Evolutionary conservation across 2,888 invertebrate species (phyloP).

Genomic region (Chalcosyrphus nemorum): DNA sequence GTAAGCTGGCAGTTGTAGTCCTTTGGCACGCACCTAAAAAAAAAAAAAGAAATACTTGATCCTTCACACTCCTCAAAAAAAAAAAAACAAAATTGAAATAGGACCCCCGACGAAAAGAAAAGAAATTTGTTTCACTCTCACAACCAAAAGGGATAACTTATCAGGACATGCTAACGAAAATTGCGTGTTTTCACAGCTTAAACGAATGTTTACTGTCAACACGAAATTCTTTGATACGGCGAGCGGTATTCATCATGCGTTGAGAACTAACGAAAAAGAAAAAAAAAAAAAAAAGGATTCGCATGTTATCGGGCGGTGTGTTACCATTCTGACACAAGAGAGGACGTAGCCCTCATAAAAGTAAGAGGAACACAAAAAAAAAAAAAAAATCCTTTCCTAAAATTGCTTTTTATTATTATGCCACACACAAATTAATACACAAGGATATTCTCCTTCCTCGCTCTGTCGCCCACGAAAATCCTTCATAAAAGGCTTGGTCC

Average conservation of each 20-base stretch:
- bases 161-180: conserved; percentile 65
- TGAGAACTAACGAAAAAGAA: conserved; percentile 5
- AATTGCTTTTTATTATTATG: conserved; percentile 68
- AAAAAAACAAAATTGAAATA: conserved; percentile 7
- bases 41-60: conserved; percentile 17
- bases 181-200: conserved; percentile 73
- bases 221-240: conserved; percentile 67
- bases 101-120: conserved; percentile 21
- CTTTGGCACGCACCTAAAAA: conserved; percentile 60
- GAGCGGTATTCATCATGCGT: conserved; percentile 63
- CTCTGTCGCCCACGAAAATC: not conserved
- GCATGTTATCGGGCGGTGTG: conserved; percentile 71
- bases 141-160: conserved; percentile 49
- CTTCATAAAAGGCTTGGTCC: conserved; percentile 48
- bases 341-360: conserved; percentile 55
- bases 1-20: conserved; percentile 69
- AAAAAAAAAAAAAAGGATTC: conserved; percentile 28
- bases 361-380: conserved; percentile 19
- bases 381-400: conserved; percentile 56
- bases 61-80: conserved; percentile 43
- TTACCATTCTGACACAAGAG: conserved; percentile 53
- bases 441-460: conserved; percentile 1
- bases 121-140: conserved; percentile 16
- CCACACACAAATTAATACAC: conserved; percentile 55
- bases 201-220: conserved; percentile 73